Evolutionary conservation across 2,797 vertebrate species (phyloP).

Genomic region (Aselliscus stoliczkanus): DNA sequence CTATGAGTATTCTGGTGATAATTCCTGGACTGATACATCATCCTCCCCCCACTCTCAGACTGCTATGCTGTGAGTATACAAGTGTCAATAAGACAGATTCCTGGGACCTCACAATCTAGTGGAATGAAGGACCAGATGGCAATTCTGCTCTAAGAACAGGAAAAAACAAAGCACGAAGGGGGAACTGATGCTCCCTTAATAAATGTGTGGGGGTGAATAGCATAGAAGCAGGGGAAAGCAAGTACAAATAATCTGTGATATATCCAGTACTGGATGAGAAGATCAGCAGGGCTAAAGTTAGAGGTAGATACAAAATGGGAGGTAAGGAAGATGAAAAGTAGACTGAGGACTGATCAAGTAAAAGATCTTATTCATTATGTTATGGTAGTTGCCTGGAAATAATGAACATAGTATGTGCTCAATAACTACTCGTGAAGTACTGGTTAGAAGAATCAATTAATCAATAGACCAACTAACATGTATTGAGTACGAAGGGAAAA

Average conservation of each 20-base stretch:
- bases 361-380: background rate
- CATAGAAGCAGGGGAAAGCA: background rate
- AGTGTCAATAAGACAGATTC: background rate
- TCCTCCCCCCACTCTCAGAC: background rate
- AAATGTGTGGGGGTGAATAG: background rate
- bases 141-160: background rate
- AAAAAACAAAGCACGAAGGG: background rate
- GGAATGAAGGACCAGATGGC: background rate
- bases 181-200: background rate
- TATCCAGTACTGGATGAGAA: background rate
- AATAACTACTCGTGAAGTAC: background rate
- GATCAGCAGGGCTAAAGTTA: background rate
- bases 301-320: background rate
- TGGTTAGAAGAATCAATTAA: background rate
- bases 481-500: background rate
- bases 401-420: background rate
- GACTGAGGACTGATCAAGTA: background rate
- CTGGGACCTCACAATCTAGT: background rate
- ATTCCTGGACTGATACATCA: background rate
- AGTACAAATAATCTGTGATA: background rate
- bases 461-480: background rate
- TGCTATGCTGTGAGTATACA: background rate
- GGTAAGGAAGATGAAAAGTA: background rate
- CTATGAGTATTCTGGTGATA: background rate
- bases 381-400: background rate